Conservation (phyloP, 2,797 vertebrate species). For the Danionella dracula region DNA sequence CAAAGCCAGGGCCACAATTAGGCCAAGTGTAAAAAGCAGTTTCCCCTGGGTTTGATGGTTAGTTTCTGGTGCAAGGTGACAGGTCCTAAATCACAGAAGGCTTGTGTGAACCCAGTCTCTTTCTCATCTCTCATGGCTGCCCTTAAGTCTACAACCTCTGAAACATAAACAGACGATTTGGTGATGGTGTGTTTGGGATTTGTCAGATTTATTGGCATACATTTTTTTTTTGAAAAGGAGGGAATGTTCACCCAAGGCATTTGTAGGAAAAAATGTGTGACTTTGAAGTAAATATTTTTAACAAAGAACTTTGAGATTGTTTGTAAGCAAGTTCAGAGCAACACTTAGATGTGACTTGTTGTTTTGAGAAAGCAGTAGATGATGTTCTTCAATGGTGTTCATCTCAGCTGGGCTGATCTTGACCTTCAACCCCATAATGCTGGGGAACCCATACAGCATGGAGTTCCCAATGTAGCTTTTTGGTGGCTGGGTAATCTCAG, state of each 20-base stretch:
- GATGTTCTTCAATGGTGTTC: not conserved
- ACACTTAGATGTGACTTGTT: too few relatives aligned
- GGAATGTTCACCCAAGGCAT: not conserved
- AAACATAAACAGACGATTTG: slow-evolving; percentile 22
- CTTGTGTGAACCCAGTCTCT: slow-evolving; percentile 25
- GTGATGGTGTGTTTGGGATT: slow-evolving; percentile 10
- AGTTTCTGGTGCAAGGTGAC: slow-evolving; percentile 33
- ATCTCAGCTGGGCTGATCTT: slow-evolving; percentile 18
- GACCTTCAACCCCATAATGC: slow-evolving; percentile 1
- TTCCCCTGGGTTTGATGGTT: slow-evolving; percentile 27
- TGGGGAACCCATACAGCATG: not conserved
- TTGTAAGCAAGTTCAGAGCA: too few relatives aligned
- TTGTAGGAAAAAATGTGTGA: too few relatives aligned
- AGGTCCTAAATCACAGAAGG: slow-evolving; percentile 28
- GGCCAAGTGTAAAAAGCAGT: slow-evolving; percentile 34
- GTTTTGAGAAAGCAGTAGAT: too few relatives aligned
- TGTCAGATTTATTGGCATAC: slow-evolving; percentile 21
- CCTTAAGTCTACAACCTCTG: slow-evolving; percentile 9
- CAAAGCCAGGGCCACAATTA: slow-evolving; percentile 40
- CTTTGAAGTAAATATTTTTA: too few relatives aligned
- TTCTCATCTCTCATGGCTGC: slow-evolving; percentile 14
- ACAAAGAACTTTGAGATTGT: too few relatives aligned
- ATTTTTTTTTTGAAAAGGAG: not conserved
- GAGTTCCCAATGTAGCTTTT: slow-evolving; percentile 9
- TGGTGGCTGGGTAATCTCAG: slow-evolving; percentile 12